Percentiles rank a stretch among this genome's conserved stretches.
Evolutionary conservation across 2,888 invertebrate species (phyloP).

Genomic region (Ophion obscuratus): DNA sequence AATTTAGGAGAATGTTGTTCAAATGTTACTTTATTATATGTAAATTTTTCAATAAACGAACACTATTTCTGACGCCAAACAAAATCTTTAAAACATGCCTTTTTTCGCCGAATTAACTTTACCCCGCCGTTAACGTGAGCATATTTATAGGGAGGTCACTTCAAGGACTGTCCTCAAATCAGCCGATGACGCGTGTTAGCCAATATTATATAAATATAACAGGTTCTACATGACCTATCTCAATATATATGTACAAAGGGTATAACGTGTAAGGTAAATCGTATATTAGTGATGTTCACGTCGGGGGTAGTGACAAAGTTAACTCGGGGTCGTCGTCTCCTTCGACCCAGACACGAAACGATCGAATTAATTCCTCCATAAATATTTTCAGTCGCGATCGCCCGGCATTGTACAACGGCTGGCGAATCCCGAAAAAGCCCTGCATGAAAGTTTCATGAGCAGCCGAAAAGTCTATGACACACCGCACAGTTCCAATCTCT

Average conservation of each 20-base stretch:
- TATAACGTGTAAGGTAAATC: background rate
- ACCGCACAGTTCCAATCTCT: background rate
- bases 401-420: background rate
- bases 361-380: slow-evolving; percentile 38
- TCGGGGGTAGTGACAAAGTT: slow-evolving; percentile 9
- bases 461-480: background rate
- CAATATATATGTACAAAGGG: background rate
- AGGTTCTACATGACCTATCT: background rate
- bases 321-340: slow-evolving; percentile 51
- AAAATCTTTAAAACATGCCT: no score
- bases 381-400: slow-evolving; percentile 4
- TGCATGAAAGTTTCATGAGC: background rate
- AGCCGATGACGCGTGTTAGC: no score
- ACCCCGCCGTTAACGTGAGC: no score
- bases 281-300: slow-evolving; percentile 12
- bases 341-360: slow-evolving; percentile 58
- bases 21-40: no score
- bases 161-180: no score
- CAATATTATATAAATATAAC: background rate
- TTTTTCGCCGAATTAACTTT: no score
- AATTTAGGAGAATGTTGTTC: no score
- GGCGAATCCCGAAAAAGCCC: background rate
- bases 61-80: no score
- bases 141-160: no score
- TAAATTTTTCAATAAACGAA: no score